A percentile compares a stretch with the other conserved stretches of the same genome.
Evolutionary conservation across 2,113 vertebrate genomes (phyloP).

Genomic region (Macrotis lagotis): DNA sequence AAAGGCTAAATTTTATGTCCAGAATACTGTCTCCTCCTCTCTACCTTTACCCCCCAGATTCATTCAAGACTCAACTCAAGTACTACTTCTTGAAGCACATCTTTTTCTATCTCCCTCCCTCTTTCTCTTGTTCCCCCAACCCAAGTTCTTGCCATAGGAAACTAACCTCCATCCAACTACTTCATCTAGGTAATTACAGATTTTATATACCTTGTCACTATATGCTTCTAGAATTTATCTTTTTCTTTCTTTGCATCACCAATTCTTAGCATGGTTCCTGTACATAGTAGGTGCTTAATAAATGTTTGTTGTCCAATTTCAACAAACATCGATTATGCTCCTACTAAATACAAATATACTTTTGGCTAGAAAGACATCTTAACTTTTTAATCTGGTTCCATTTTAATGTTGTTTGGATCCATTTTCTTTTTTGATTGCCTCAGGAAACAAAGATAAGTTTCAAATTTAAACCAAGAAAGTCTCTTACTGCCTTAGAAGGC

Average conservation of each 20-base stretch:
- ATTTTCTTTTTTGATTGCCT: neutral
- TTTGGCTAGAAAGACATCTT: neutral
- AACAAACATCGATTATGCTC: neutral
- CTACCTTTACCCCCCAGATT: neutral
- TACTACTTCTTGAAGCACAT: neutral
- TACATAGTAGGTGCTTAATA: neutral
- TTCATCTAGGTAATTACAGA: neutral
- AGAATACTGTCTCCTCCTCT: neutral
- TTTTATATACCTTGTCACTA: neutral
- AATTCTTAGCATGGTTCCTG: neutral
- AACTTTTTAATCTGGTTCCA: neutral
- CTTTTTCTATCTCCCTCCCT: neutral
- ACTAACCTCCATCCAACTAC: neutral
- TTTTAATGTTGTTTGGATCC: neutral
- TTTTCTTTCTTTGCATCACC: neutral
- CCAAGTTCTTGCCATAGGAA: neutral
- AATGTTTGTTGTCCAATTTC: neutral
- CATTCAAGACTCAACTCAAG: neutral
- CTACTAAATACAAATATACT: neutral
- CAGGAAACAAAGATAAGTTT: neutral
- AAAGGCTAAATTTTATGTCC: neutral
- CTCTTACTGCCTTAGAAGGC: neutral
- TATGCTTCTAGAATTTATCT: neutral
- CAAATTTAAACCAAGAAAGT: neutral
- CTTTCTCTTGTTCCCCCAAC: neutral